Evolutionary conservation across 2,888 invertebrate species (phyloP), one percentile per base, ranked within the genome.

Genomic region (Lymantria dispar): DNA sequence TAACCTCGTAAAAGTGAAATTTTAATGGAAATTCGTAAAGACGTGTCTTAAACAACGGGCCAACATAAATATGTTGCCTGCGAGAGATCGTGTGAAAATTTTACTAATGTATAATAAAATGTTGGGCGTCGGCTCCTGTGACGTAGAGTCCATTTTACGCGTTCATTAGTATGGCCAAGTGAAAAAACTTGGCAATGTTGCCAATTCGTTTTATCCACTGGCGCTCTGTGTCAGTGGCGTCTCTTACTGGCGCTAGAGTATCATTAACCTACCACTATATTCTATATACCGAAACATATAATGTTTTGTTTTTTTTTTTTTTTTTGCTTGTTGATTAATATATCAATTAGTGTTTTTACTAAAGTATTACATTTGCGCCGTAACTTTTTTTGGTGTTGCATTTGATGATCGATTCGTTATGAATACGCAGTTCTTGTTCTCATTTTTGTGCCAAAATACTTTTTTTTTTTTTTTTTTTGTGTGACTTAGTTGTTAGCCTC

Each of bases 151-250:
- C 54, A 67, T 72, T 76, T 70, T 62, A 70, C 74, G 78, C 74
- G 75, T 75, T 76, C 75, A 78, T 71, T 68, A 70, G 74, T 70
- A 71, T 60, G 69, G 57, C 54, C 62, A 72, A 66, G 63, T 74
- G 74, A 80, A 82, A 83, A 86, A 83, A 79, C 78, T 89, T 89
- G 90, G 88, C 89, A 88, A 57, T 66, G 63, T 54, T 72, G 65
- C 68, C 33, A 60, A 63, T 74, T 78, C 72, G 71, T 78, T 81
- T 75, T 76, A 71, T 76, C 64, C 70, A 67, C 73, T 76, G 82
- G 83, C 85, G 83, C 83, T 80, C 61, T 42, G 66, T 74, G 74
- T 64, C 74, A 71, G 72, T 79, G 79, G 80, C 74, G 75, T 74
- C 33, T 33, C 33, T 33, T 33, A 33, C 9, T 33, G 33, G 33